These are phyloP conservation scores for Myiozetetes cayanensis DNA, from an alignment of 2,113 vertebrate genomes.

Conservation along the genomic window DNA sequence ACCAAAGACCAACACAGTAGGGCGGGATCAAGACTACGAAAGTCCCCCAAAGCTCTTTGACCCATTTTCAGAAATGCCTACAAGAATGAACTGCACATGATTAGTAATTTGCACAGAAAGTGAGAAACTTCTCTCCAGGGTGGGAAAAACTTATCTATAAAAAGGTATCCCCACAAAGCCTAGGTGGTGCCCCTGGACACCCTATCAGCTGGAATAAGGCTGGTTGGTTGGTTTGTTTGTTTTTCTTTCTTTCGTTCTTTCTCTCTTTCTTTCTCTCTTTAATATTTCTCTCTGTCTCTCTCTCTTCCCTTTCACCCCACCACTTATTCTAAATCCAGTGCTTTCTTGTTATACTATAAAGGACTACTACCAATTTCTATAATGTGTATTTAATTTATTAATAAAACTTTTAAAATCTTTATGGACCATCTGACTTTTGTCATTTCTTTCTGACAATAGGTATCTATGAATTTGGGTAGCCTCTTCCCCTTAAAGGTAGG, in stretches of 20 bases:
- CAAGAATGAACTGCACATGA: not conserved
- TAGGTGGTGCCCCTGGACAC: not conserved
- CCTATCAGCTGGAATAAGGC: not conserved
- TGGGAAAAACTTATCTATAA: not conserved
- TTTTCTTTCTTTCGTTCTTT: too few relatives aligned
- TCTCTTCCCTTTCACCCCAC: not conserved
- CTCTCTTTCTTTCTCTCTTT: not conserved
- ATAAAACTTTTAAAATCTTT: not conserved
- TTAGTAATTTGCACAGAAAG: not conserved
- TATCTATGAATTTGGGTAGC: not conserved
- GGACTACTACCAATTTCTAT: not conserved
- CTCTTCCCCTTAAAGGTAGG: not conserved
- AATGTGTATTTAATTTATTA: not conserved
- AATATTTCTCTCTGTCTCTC: not conserved
- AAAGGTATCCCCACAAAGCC: not conserved
- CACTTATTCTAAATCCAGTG: not conserved
- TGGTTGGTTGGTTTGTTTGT: too few relatives aligned
- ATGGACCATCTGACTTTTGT: not conserved
- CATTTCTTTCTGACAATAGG: not conserved
- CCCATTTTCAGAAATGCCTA: not conserved
- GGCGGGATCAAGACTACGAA: rapidly evolving
- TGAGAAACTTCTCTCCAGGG: not conserved
- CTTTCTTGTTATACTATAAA: too few relatives aligned
- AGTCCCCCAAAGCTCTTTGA: not conserved
- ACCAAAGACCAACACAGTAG: not conserved